Percentiles rank a stretch among this genome's conserved stretches.
These are phyloP conservation scores for Meteorus colon DNA, from an alignment of 2,888 invertebrate genomes.

Conservation along the genomic window DNA sequence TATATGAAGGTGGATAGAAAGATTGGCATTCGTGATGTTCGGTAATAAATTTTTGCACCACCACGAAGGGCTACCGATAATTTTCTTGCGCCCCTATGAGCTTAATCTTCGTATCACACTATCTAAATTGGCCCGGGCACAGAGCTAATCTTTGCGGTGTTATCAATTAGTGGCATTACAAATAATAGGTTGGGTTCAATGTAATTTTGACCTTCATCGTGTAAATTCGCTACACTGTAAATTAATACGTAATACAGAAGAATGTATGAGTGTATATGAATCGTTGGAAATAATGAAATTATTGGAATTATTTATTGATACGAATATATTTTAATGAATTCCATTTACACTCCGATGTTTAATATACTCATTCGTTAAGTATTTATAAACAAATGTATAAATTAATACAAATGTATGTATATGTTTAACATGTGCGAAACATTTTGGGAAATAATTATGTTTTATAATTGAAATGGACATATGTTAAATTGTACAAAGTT, in stretches of 20 bases:
- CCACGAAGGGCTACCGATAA: constrained; percentile 56
- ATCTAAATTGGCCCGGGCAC: constrained; percentile 63
- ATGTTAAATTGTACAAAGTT: not conserved
- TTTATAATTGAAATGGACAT: constrained; percentile 3
- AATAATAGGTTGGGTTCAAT: constrained; percentile 55
- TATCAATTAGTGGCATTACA: constrained; percentile 64
- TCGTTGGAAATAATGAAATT: not conserved
- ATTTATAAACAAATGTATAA: not conserved
- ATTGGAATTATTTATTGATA: not conserved
- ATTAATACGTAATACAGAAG: constrained; percentile 27
- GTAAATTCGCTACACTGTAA: constrained; percentile 27
- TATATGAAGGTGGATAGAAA: constrained; percentile 44
- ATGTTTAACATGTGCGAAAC: not conserved
- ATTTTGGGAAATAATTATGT: not conserved
- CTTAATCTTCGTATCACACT: constrained; percentile 63
- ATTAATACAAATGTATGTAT: not conserved
- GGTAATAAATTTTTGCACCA: constrained; percentile 49
- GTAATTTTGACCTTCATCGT: constrained; percentile 52
- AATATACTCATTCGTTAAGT: not conserved
- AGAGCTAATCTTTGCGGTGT: constrained; percentile 64
- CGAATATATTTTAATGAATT: no score
- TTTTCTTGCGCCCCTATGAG: constrained; percentile 59
- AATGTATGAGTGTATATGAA: constrained; percentile 17
- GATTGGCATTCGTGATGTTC: constrained; percentile 44
- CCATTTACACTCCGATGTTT: no score